A percentile compares a stretch with the other conserved stretches of the same genome.
Conservation (phyloP, 2,113 vertebrate species). For the Platanista minor region DNA sequence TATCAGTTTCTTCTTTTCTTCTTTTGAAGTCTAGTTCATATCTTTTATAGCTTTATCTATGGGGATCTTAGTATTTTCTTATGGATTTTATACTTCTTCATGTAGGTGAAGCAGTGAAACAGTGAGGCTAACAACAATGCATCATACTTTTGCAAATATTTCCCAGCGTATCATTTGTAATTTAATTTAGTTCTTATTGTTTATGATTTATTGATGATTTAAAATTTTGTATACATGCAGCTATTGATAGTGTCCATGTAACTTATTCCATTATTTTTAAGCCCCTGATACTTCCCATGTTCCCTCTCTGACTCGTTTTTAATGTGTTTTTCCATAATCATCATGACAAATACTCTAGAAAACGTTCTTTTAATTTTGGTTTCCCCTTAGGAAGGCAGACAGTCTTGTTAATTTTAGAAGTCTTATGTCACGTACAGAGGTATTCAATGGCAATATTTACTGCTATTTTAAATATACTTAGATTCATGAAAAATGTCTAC, state of each 20-base stretch:
- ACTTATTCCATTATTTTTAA: neutral
- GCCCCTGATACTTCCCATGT: neutral
- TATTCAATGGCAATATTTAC: neutral
- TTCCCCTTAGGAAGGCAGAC: neutral
- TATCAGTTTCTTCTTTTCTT: neutral
- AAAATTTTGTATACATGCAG: neutral
- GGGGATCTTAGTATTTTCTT: neutral
- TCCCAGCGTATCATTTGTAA: neutral
- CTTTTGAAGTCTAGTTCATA: neutral
- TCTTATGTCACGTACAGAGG: neutral
- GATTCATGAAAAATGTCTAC: neutral
- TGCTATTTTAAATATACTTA: neutral
- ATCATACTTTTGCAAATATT: neutral
- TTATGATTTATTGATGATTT: constrained; percentile 4
- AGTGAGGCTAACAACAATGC: neutral
- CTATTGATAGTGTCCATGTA: neutral
- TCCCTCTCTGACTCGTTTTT: neutral
- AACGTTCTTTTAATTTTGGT: neutral
- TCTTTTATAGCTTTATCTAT: neutral
- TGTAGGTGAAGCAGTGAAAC: neutral
- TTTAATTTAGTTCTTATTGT: neutral
- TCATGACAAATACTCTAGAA: neutral
- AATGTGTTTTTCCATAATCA: neutral
- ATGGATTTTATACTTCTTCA: neutral
- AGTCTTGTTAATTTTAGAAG: neutral